phyloP scores from a whole-genome alignment of 2,113 vertebrate species.

The Accipiter cooperii region DNA sequence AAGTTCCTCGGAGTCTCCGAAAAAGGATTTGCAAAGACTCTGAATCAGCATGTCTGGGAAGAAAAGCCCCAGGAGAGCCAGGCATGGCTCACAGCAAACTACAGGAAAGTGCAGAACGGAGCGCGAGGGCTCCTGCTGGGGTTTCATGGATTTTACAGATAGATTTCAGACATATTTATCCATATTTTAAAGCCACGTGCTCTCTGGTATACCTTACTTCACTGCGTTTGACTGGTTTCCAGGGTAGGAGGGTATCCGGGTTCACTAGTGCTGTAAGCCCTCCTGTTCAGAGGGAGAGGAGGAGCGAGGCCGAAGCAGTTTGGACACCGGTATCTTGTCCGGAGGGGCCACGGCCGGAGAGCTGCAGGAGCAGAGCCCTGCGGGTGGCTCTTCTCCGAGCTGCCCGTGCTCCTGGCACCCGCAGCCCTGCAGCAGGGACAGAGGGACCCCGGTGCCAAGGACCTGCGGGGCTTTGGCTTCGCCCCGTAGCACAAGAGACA shows the following conservation, averaged over 20 bases:
- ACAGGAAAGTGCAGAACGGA: neutral
- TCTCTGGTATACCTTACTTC: neutral
- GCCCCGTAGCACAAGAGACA: neutral
- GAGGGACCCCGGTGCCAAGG: neutral
- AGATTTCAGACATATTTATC: neutral
- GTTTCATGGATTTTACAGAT: neutral
- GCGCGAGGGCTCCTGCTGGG: fast-evolving
- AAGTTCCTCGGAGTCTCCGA: neutral
- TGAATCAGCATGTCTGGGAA: neutral
- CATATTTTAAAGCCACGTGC: neutral
- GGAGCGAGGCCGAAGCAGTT: neutral
- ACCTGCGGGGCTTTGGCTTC: neutral
- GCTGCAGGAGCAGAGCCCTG: neutral
- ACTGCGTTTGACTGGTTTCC: neutral
- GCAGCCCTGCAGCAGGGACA: neutral
- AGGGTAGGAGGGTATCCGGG: neutral
- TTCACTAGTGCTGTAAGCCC: fast-evolving
- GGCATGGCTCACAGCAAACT: neutral
- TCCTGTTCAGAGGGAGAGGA: neutral
- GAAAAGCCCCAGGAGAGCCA: neutral
- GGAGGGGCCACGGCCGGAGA: fast-evolving
- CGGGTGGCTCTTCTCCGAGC: neutral
- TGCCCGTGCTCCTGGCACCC: neutral
- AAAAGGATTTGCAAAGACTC: neutral
- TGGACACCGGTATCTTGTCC: neutral